Evolutionary conservation across 2,888 invertebrate species (phyloP), one percentile per base, ranked within the genome.

Genomic region (Prosopocoilus inquinatus): DNA sequence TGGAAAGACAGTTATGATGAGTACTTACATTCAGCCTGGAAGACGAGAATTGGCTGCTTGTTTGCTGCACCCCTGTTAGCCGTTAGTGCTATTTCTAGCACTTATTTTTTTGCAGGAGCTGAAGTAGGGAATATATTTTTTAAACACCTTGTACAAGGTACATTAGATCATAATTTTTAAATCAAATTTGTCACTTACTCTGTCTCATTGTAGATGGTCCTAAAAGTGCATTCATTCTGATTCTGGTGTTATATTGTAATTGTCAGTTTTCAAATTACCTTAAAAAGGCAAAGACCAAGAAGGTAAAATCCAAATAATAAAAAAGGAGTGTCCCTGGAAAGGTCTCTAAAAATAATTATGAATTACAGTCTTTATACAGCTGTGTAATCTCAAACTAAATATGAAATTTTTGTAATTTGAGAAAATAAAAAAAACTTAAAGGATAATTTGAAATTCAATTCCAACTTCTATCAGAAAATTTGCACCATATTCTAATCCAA

Each of bases 41-140:
- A 81, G 63, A 79, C 85, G 59, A 82, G 92, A 61, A 78, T 91
- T 55, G 80, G 84, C 69, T 91, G 88, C 50, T 63, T 88, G 7
- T 66, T 89, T 56, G 84, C 88, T 57, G 82, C 87, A 20, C 92
- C 92, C 16, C 77, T 94, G 46, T 82, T 93, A 62, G 85, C 87
- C 20, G 77, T 92, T 61, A 92, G 94, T 9, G 89, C 89, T 1
- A 81, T 93, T 68, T 92, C 94, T 0, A 94, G 91, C 78, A 91
- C 93, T 70, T 94, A 90, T 76, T 92, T 95, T 72, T 90, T 94
- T 76, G 89, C 86, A 57, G 90, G 89, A 0, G 79, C 78, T 58
- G 84, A 87, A 53, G 82, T 93, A 55, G 94, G 93, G 4, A 80
- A 88, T 69, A 79, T 88, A 62, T 90, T 88, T 70, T 79, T 89